Base-by-base conservation (phyloP, 2,113 vertebrate genomes). In the Erinaceus europaeus region DNA sequence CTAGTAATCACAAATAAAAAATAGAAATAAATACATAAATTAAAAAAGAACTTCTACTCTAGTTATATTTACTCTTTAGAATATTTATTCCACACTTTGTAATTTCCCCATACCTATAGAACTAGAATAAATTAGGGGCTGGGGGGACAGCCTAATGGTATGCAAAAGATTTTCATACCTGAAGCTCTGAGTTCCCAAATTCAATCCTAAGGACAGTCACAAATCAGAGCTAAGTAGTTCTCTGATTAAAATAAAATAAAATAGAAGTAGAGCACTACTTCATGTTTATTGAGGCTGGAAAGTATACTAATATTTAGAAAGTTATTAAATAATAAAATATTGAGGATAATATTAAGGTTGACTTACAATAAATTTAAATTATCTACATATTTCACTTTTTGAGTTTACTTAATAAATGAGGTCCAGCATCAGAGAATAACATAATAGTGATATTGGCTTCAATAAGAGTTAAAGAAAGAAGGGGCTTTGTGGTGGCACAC, bases 391-490 rank as follows among this genome's bases (percentile, higher is more conserved):
- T 18, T n/a, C 23, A 74, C 62, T 90, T 90, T 46, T 91, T 9
- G 84, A 68, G 8, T 55, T 89, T 79, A 79, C 53, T 69, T 68
- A 89, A 62, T 91, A 76, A 83, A 18, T 68, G 57, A 78, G 18
- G 2, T 74, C 29, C 36, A 50, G 9, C 2, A 84, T 52, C 18
- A 75, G 34, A 71, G 36, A 82, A 71, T 67, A 6, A 25, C 23
- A 38, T 0, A 59, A 34, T 21, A 65, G 8, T 25, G 20, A 61
- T 52, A 34, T 2, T 72, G 11, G 20, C 23, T 90, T 79, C 13
- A 64, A 73, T 80, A 34, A 5, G 40, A 53, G 18, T 50, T 73
- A 83, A 86, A 82, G 40, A 69, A 74, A 93, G 74, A 17, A 29
- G n/a, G n/a, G n/a, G n/a, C n/a, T n/a, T n/a, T n/a, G n/a, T n/a